Evolutionary conservation across 2,888 invertebrate genomes (phyloP).

Genomic region (Trichogramma dendrolimi): DNA sequence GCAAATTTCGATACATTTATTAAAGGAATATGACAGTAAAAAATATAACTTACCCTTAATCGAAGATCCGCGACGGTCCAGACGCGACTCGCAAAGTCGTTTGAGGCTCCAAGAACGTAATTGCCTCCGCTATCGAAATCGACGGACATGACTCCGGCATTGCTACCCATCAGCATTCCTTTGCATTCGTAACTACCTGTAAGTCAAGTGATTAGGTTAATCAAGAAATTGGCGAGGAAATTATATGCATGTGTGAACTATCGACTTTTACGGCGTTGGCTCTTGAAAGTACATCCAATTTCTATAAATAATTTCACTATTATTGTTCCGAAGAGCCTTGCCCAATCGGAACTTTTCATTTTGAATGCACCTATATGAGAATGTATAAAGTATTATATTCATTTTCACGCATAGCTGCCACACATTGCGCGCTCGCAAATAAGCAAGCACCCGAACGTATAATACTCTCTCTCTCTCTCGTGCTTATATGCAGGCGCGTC

Average conservation of each 20-base stretch:
- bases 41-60: conserved; percentile 70
- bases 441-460: too few relatives aligned
- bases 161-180: conserved; percentile 85
- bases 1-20: neutral
- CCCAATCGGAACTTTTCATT: too few relatives aligned
- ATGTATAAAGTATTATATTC: too few relatives aligned
- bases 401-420: too few relatives aligned
- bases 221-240: too few relatives aligned
- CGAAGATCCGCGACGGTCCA: conserved; percentile 92
- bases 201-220: conserved; percentile 29
- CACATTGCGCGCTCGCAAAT: too few relatives aligned
- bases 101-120: conserved; percentile 85
- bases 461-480: too few relatives aligned
- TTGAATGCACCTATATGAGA: too few relatives aligned
- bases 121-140: conserved; percentile 91
- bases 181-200: conserved; percentile 67
- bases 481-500: too few relatives aligned
- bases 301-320: neutral
- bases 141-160: conserved; percentile 92
- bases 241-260: too few relatives aligned
- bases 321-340: too few relatives aligned
- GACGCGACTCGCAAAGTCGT: conserved; percentile 93
- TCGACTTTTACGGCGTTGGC: too few relatives aligned
- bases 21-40: neutral
- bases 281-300: neutral